Evolutionary conservation across 1,140 invertebrate genomes (phyloP), one percentile per base, ranked within the genome.

Genomic region (Magallana angulata): DNA sequence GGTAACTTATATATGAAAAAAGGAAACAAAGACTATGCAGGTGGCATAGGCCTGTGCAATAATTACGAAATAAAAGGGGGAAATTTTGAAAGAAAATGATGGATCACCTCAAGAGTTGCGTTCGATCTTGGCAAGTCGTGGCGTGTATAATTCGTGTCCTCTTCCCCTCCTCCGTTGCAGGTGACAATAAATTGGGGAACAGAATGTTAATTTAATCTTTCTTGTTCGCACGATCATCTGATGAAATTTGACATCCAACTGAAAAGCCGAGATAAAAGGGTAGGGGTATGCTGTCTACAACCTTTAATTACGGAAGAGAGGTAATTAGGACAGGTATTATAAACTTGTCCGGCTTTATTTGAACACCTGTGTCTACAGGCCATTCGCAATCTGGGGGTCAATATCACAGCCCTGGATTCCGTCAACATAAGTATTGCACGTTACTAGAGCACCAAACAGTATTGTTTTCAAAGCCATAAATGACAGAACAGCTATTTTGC

Each of bases 371-470:
- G 68, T 76, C 68, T 76, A 76, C n/a, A 76, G 68, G 24, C 9
- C 68, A 8, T 30, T 18, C 12, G 24, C 68, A 76, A 76, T 76
- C 68, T 76, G 7, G 24, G 24, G 68, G 68, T 76, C 68, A 76
- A 76, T 76, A 76, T 76, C 24, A 76, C 36, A 24, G 36, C 68
- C 9, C 24, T 76, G 11, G 24, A 76, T 76, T 76, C 24, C 36
- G 68, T 76, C 68, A 76, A 62, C 60, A 62, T 62, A 62, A 76
- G 68, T 76, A 30, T 76, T 76, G 68, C 68, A 76, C 68, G 68
- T 30, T 36, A 76, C 68, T 36, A 24, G 11, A 76, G 68, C 68
- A 76, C 36, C 36, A 76, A 18, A 12, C 18, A 9, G 68, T 76
- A 30, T 76, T 30, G 18, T 76, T 76, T 76, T 76, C 6, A 30